These are phyloP conservation scores for Octonoba sinensis DNA, from an alignment of 2,888 invertebrate species.

Conservation along the genomic window DNA sequence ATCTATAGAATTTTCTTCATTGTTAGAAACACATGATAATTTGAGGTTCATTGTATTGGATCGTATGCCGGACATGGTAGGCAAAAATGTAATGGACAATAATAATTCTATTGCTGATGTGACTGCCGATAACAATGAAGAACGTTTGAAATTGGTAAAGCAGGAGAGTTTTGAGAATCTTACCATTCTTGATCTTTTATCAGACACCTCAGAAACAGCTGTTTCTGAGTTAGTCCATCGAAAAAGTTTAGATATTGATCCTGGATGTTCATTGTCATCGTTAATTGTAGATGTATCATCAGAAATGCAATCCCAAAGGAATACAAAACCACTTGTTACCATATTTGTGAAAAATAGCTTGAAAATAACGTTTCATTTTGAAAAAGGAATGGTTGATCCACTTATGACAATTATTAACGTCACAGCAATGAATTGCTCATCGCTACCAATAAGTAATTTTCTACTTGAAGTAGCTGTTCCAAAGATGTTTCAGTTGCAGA, in stretches of 20 bases:
- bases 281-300: not conserved
- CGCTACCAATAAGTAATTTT: not conserved
- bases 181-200: too few species aligned
- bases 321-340: not conserved
- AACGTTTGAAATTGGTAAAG: too few species aligned
- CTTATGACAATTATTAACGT: not conserved
- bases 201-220: too few species aligned
- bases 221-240: conserved; percentile 58
- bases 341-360: not conserved
- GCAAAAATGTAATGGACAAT: conserved; percentile 66
- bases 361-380: not conserved
- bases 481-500: conserved; percentile 94
- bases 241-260: conserved; percentile 19
- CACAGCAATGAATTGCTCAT: not conserved
- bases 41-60: conserved; percentile 84
- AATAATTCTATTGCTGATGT: too few species aligned
- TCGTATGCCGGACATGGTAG: conserved; percentile 96
- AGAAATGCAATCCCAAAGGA: not conserved
- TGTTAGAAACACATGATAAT: conserved; percentile 86
- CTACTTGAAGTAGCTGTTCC: not conserved
- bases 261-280: not conserved
- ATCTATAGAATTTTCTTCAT: conserved; percentile 92
- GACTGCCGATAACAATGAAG: too few species aligned
- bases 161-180: too few species aligned
- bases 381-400: not conserved